phyloP scores from a whole-genome alignment of 1,140 invertebrate genomes.

The Akabosia matsudoensis region DNA sequence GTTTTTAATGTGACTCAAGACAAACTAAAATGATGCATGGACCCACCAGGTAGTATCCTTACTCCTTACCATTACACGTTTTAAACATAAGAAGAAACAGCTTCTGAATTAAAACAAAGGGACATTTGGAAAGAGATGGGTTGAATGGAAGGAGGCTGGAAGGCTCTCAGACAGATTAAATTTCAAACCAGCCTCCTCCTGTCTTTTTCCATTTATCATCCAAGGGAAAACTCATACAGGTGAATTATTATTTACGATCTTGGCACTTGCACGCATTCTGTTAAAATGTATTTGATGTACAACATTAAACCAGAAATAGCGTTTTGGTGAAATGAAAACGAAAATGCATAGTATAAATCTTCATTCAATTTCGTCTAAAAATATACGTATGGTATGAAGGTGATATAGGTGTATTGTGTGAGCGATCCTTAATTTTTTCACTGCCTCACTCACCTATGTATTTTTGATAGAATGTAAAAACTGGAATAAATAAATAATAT shows the following conservation, averaged over 20 bases:
- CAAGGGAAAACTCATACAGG: constrained; percentile 2
- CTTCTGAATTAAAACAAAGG: neutral
- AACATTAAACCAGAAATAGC: neutral
- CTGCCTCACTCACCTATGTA: no score
- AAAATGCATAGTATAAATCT: neutral
- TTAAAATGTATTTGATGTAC: neutral
- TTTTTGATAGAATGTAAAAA: no score
- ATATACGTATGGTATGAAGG: no score
- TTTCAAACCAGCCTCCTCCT: neutral
- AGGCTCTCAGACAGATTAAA: neutral
- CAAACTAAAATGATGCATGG: neutral
- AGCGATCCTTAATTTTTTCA: no score
- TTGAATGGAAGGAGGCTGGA: neutral
- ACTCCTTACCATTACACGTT: neutral
- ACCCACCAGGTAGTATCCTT: constrained; percentile 1
- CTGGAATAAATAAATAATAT: neutral
- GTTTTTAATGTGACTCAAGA: neutral
- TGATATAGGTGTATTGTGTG: no score
- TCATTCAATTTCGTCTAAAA: no score
- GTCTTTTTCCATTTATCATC: constrained; percentile 6
- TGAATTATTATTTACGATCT: constrained; percentile 21
- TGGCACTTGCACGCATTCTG: neutral
- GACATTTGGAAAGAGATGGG: neutral
- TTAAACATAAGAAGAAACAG: no score
- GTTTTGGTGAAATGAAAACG: neutral